phyloP scores from a whole-genome alignment of 2,797 vertebrate genomes.

The Chelidonichthys spinosus region DNA sequence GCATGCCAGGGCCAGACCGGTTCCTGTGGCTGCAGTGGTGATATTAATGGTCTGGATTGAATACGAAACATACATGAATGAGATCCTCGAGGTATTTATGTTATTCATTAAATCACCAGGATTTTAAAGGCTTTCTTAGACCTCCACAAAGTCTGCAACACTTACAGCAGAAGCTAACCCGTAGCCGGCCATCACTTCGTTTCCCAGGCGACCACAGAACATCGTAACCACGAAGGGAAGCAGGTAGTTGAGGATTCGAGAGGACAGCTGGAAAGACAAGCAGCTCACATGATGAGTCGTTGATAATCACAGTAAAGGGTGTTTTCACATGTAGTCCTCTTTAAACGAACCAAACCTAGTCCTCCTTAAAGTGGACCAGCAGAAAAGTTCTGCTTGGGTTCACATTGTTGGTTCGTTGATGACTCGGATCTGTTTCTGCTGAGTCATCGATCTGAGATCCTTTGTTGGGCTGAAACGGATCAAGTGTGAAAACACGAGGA shows the following conservation, averaged over 20 bases:
- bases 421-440: too few species aligned
- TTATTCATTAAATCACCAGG: slow-evolving; percentile 27
- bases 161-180: slow-evolving; percentile 83
- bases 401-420: too few species aligned
- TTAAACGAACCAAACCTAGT: too few species aligned
- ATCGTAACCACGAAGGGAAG: slow-evolving; percentile 83
- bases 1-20: slow-evolving; percentile 88
- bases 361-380: too few species aligned
- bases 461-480: not conserved
- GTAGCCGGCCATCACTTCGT: slow-evolving; percentile 81
- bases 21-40: slow-evolving; percentile 87
- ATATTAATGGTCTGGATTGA: slow-evolving; percentile 89
- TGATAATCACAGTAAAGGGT: too few species aligned
- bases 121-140: too few species aligned
- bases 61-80: slow-evolving; percentile 20
- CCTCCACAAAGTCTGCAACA: slow-evolving; percentile 1
- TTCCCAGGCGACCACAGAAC: slow-evolving; percentile 85
- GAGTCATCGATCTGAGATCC: too few species aligned
- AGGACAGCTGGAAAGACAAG: slow-evolving; percentile 75
- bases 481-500: not conserved
- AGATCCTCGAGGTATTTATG: not conserved
- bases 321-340: too few species aligned
- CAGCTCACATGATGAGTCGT: not conserved
- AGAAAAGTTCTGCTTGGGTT: too few species aligned
- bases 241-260: slow-evolving; percentile 78